Base-by-base conservation (phyloP, 2,797 vertebrate genomes). In the Tangara arthus region DNA sequence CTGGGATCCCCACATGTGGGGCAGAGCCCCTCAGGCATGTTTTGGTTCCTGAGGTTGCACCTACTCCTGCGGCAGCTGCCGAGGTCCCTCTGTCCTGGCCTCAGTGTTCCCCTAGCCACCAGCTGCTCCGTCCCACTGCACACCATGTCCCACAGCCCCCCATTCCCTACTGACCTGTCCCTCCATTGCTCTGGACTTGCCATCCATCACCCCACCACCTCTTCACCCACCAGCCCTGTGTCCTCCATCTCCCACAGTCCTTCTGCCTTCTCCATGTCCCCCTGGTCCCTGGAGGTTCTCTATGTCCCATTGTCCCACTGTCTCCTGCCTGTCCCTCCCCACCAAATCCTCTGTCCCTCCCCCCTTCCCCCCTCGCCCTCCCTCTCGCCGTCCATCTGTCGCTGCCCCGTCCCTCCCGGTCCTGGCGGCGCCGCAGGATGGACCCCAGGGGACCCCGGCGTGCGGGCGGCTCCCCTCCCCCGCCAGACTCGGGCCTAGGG, bases 101-200 rank as follows among this genome's bases (percentile, higher is more conserved):
- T n/a, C 34, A 42, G 32, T 21, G 27, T 3, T 47, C 14, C 46
- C 53, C 32, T n/a, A 35, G 20, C 11, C 56, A 55, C 23, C 6
- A 9, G 32, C 26, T 47, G 26, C 5, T 46, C 26, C 0, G 0
- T 47, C 22, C 26, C 55, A 61, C 32, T 0, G 0, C 41, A 68
- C 41, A 35, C 34, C 30, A 41, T 27, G 11, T 53, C 30, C 39
- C 47, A 66, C 11, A 37, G 13, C 4, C 15, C 7, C 30, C 12
- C 47, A 41, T 20, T 27, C 32, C 63, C 47, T n/a, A 35, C 13
- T 35, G 70, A 42, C 32, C 42, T 17, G 13, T 55, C 26, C 15
- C 22, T 75, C 32, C 41, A 49, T n/a, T 65, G 32, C 41, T 75
- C 63, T 49, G 35, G 19, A 47, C 32, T 49, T 76, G 55, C 32